Conservation (phyloP, 2,113 vertebrate genomes). For the Xenopus laevis region DNA sequence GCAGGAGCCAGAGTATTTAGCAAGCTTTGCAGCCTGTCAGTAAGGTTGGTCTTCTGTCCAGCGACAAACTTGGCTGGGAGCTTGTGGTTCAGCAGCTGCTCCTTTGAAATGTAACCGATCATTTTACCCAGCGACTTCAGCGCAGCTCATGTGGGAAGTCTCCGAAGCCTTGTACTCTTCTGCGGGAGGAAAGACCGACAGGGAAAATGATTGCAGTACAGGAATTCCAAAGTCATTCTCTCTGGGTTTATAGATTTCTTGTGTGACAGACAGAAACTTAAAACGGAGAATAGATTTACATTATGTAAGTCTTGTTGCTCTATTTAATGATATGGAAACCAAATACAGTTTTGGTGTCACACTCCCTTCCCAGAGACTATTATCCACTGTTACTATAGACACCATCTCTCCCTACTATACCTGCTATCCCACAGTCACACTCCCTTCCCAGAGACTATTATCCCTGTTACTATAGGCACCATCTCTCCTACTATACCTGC, state of each 20-base stretch:
- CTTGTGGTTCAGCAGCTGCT: constrained; percentile 79
- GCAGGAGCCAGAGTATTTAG: constrained; percentile 81
- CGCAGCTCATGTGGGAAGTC: constrained; percentile 63
- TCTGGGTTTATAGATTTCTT: neutral
- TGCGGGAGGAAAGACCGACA: constrained; percentile 41
- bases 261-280: neutral
- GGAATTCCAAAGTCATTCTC: constrained; percentile 6
- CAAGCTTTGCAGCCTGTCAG: constrained; percentile 81
- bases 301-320: neutral
- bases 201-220: neutral
- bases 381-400: too few species aligned
- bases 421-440: too few species aligned
- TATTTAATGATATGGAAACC: neutral
- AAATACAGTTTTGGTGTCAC: too few species aligned
- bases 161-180: constrained; percentile 62
- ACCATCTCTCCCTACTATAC: too few species aligned
- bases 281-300: neutral
- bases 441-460: too few species aligned
- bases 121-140: constrained; percentile 81
- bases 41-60: constrained; percentile 83
- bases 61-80: constrained; percentile 76
- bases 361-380: too few species aligned
- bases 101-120: constrained; percentile 74
- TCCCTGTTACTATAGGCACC: too few species aligned
- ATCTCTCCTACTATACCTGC: too few species aligned